Base-by-base conservation (phyloP, 1,140 invertebrate genomes). In the Battus philenor region DNA sequence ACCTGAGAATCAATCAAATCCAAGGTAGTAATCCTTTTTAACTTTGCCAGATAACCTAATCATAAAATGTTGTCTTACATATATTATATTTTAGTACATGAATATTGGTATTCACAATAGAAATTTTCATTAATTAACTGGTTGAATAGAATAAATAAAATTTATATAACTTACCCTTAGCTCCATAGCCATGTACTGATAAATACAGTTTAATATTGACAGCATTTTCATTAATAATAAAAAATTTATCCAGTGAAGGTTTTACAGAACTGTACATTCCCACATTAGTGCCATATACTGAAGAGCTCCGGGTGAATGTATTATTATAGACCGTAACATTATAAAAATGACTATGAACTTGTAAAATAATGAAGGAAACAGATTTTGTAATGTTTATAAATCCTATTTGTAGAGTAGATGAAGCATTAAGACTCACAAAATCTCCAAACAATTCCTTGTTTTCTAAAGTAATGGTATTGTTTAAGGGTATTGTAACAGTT, bases 291-390 rank as follows among this genome's bases (percentile, higher is more conserved):
- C 91, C 91, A 33, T 63, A 85, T 30, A 86, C 73, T 50, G 59
- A 73, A 26, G 79, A 74, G 27, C 52, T 48, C 18, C 39, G 58
- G 1, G 50, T 54, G 20, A 57, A 64, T 22, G 66, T 62, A 47
- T 78, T 84, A 46, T 90, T 89, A 17, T 89, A 89, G 18, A 94
- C 52, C 6, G 89, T 88, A 0, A 93, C 61, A 78, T 90, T 90
- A 41, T 88, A 64, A 8, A 88, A 47, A 50, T 90, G 88, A 29
- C 88, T 86, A 62, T 94, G 92, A 8, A 88, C 87, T 89, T 94
- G 92, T 32, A 91, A 73, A 33, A 93, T 78, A 17, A 92, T 76
- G 72, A 91, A 93, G 13, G 72, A 69, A 26, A 89, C 62, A 16
- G 66, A 63, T 32, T 55, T 48, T 26, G 87, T 85, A 39, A 89